phyloP scores from a whole-genome alignment of 2,888 invertebrate genomes.

The Cheilosia vernalis region DNA sequence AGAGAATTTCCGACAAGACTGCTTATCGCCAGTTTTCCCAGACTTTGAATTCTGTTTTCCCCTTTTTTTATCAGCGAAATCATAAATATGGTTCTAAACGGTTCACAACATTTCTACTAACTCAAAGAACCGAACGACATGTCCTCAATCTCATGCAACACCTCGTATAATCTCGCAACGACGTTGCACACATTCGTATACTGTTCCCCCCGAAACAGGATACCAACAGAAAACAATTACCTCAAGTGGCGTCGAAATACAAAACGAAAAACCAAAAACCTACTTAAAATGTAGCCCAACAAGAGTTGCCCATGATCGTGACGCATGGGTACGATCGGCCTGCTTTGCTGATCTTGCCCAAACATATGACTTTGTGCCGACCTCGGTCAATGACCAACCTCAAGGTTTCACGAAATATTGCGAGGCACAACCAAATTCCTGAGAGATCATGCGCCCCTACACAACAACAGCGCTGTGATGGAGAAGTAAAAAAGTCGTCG shows the following conservation, averaged over 20 bases:
- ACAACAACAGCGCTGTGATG: background rate
- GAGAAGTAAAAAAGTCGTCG: background rate
- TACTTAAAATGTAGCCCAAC: conserved; percentile 27
- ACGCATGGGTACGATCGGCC: conserved; percentile 36
- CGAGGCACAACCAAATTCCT: conserved; percentile 12
- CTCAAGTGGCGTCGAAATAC: background rate
- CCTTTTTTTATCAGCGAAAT: no score
- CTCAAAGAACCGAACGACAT: no score
- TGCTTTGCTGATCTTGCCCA: conserved; percentile 25
- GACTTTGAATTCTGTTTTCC: no score
- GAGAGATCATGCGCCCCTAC: conserved; percentile 2
- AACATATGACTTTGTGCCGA: conserved; percentile 76
- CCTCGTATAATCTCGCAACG: no score
- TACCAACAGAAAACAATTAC: conserved; percentile 14
- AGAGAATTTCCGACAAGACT: no score
- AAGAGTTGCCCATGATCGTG: conserved; percentile 20
- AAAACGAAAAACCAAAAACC: conserved; percentile 24
- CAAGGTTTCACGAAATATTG: conserved; percentile 76
- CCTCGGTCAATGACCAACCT: conserved; percentile 81
- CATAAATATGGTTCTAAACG: no score
- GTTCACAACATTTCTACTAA: no score
- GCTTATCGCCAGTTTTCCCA: no score
- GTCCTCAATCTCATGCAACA: no score
- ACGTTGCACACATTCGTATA: background rate
- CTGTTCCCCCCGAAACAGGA: conserved; percentile 6